Evolutionary conservation across 2,888 invertebrate species (phyloP), one percentile per base, ranked within the genome.

Genomic region (Drosophila paracracens): DNA sequence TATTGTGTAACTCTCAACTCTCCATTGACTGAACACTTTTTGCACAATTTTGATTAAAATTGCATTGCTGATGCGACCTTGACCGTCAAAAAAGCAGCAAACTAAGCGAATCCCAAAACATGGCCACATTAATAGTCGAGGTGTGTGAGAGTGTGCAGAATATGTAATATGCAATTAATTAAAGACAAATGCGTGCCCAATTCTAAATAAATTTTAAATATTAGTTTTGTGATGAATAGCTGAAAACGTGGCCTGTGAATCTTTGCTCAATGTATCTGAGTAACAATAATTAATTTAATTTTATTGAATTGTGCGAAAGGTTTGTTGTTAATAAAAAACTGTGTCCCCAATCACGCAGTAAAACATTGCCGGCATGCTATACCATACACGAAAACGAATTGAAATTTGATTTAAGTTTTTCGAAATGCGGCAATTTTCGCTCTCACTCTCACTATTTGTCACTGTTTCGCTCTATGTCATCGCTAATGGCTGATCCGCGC

Each of bases 131-230:
- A 52, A 29, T 66, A 43, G 10, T 56, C 48, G 48, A 56, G 33
- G n/a, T 33, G 16, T 8, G 27, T 16, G 5, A 29, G 18, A 38
- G 21, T 60, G 62, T 79, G 6, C 25, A 7, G 11, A 29, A 57
- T 63, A 48, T 71, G 51, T 25, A 25, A 35, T 38, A 11, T n/a
- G 27, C 36, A 63, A 65, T 76, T 48, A 64, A 77, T 81, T 62
- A 54, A 67, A 60, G 29, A 61, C 67, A 70, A 53, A 69, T 63
- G 71, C 70, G 53, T 52, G 56, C 51, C 51, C 52, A 38, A 56
- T 56, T 64, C 13, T 66, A 56, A 72, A 82, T 82, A 75, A 27
- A 64, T 53, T 58, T 76, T 57, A 7, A 16, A 33, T 50, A 65
- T 21, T 63, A 60, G 4, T 52, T 38, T 29, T 27, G 56, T 35